Evolutionary conservation across 2,797 vertebrate genomes (phyloP).

Genomic region (Leuciscus waleckii): DNA sequence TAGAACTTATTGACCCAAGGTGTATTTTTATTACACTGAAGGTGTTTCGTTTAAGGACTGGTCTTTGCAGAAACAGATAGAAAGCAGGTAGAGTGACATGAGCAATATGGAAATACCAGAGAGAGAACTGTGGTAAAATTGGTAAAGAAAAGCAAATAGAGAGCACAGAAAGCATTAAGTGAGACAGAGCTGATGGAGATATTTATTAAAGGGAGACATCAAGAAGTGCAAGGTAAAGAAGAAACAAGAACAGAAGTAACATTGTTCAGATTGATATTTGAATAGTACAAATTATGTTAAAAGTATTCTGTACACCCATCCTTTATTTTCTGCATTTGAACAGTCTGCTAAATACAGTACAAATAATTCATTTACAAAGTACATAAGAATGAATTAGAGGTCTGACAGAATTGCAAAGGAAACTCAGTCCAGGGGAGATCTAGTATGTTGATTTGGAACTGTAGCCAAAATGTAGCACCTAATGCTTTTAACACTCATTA

Average conservation of each 20-base stretch:
- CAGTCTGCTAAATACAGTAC: conserved; percentile 18
- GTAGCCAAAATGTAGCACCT: conserved; percentile 53
- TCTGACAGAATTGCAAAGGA: neutral
- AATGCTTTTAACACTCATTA: conserved; percentile 47
- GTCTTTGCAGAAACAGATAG: neutral
- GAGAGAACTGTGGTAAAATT: neutral
- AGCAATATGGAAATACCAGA: neutral
- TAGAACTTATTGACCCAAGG: neutral
- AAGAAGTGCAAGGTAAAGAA: conserved; percentile 77
- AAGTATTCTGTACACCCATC: conserved; percentile 3
- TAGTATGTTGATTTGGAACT: conserved; percentile 37
- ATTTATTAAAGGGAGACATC: conserved; percentile 85
- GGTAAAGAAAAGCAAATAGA: conserved; percentile 44
- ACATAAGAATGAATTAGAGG: conserved; percentile 3
- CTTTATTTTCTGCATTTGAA: conserved; percentile 6
- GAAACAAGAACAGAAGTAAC: conserved; percentile 61
- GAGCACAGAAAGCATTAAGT: conserved; percentile 41
- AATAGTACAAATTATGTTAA: neutral
- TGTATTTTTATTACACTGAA: neutral
- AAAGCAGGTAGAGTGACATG: neutral
- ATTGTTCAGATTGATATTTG: conserved; percentile 51
- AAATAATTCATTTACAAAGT: neutral
- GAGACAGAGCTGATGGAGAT: conserved; percentile 73
- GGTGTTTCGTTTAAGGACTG: neutral
- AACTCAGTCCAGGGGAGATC: conserved; percentile 28